Percentiles rank a stretch among this genome's conserved stretches.
These are phyloP conservation scores for Leptinotarsa rubiginosa DNA, from an alignment of 2,888 invertebrate genomes.

Conservation along the genomic window DNA sequence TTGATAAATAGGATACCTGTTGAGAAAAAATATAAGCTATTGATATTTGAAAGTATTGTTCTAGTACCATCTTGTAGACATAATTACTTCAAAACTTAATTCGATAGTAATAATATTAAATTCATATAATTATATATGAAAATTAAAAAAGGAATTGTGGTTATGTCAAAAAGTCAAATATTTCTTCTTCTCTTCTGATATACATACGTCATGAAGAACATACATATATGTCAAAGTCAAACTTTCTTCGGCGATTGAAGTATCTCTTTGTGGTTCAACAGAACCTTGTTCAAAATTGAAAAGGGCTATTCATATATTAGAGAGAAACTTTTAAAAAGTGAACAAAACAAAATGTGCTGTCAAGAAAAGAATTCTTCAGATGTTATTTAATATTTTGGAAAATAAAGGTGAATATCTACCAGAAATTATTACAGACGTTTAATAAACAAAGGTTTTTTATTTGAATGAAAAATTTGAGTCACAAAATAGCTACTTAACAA, in stretches of 20 bases:
- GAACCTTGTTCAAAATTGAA: not conserved
- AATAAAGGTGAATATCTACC: not conserved
- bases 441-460: not conserved
- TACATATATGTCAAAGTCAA: too few relatives aligned
- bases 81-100: constrained; percentile 10
- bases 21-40: constrained; percentile 17
- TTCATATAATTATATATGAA: too few relatives aligned
- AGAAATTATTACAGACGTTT: not conserved
- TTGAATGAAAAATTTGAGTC: not conserved
- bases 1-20: constrained; percentile 90
- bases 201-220: too few relatives aligned
- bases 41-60: not conserved
- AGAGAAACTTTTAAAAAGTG: not conserved
- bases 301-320: not conserved
- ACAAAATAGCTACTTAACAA: not conserved
- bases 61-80: constrained; percentile 47
- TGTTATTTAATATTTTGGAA: not conserved
- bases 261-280: not conserved
- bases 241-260: too few relatives aligned
- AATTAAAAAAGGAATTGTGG: too few relatives aligned
- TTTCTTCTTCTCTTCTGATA: too few relatives aligned
- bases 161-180: too few relatives aligned
- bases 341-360: not conserved
- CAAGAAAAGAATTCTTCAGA: not conserved
- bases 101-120: not conserved